Evolutionary conservation across 2,888 invertebrate genomes (phyloP).

Genomic region (Hipparchia sbordonii): DNA sequence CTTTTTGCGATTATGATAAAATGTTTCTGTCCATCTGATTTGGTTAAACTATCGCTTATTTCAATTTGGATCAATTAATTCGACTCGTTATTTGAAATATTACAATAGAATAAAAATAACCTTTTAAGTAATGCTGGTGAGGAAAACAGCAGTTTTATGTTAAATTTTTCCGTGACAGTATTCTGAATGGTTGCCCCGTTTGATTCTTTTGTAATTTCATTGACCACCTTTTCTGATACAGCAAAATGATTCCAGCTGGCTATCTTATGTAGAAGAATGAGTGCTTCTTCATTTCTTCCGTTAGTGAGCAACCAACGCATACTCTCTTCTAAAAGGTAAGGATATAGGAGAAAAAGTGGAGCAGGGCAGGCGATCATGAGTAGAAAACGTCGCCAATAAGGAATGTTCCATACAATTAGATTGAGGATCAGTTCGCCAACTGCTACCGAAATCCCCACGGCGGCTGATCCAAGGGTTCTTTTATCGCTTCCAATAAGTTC

Average conservation of each 20-base stretch:
- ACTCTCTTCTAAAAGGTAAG: conserved; percentile 85
- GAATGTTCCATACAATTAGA: conserved; percentile 83
- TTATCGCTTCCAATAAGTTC: conserved; percentile 70
- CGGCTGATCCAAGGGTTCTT: conserved; percentile 85
- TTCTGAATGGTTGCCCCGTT: conserved; percentile 15
- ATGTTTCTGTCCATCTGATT: too few relatives aligned
- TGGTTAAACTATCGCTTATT: too few relatives aligned
- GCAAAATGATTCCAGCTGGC: conserved; percentile 88
- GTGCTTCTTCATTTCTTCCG: conserved; percentile 75
- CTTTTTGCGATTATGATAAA: too few relatives aligned
- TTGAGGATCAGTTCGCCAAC: conserved; percentile 85
- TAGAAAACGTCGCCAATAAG: conserved; percentile 85
- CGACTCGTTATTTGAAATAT: neutral
- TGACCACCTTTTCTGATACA: conserved; percentile 30
- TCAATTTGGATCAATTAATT: too few relatives aligned
- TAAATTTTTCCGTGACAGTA: conserved; percentile 32
- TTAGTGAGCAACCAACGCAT: conserved; percentile 87
- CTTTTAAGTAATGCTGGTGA: conserved; percentile 48
- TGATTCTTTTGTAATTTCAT: conserved; percentile 32
- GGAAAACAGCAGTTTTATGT: conserved; percentile 42
- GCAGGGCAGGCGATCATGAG: conserved; percentile 85
- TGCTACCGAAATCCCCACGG: conserved; percentile 85
- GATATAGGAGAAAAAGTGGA: conserved; percentile 83
- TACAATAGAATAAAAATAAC: conserved; percentile 14
- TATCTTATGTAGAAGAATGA: conserved; percentile 46